phyloP scores from a whole-genome alignment of 2,113 vertebrate genomes.

The Opisthocomus hoazin region DNA sequence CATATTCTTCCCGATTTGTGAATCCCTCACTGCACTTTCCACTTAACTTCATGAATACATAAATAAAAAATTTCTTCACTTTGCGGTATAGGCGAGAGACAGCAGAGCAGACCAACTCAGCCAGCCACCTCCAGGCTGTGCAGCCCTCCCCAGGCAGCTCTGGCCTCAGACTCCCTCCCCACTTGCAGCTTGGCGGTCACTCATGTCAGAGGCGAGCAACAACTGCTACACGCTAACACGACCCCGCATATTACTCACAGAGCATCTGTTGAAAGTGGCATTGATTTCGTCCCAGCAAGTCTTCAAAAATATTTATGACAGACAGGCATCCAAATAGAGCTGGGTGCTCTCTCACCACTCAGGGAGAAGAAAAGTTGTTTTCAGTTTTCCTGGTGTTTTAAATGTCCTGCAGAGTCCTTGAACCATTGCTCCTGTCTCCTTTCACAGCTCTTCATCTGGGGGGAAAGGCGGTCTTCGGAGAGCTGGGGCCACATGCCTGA shows the following conservation, averaged over 20 bases:
- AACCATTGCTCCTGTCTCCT: neutral
- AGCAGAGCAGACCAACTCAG: neutral
- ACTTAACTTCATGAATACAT: neutral
- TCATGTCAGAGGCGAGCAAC: neutral
- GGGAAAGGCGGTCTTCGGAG: neutral
- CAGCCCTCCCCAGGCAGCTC: neutral
- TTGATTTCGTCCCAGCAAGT: neutral
- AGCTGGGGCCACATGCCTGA: neutral
- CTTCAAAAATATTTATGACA: neutral
- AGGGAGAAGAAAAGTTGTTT: neutral
- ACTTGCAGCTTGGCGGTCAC: fast-evolving
- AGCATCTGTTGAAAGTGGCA: neutral
- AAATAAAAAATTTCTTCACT: neutral
- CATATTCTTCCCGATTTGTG: neutral
- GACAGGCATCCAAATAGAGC: neutral
- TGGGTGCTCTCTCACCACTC: neutral
- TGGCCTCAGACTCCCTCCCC: neutral
- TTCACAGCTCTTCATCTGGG: neutral
- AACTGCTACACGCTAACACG: fast-evolving
- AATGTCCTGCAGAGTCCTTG: neutral
- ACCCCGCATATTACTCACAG: fast-evolving
- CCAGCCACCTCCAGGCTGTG: neutral
- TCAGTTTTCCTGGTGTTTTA: neutral
- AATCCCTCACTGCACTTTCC: neutral
- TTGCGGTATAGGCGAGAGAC: too few species aligned